Evolutionary conservation across 2,888 invertebrate species (phyloP).

Genomic region (Choreutis nemorana): DNA sequence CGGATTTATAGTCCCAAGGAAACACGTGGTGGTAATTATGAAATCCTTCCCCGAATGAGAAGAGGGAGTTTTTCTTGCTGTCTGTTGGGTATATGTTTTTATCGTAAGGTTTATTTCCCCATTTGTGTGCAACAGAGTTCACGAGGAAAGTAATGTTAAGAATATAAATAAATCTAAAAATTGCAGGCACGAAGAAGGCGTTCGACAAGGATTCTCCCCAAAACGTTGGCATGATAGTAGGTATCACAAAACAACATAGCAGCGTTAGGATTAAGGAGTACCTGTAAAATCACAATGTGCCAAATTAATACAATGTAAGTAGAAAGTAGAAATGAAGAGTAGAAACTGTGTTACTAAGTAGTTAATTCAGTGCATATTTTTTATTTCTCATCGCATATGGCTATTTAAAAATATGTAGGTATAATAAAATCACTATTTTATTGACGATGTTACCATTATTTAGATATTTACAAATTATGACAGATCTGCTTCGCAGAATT

Average conservation of each 20-base stretch:
- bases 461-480: too few relatives aligned
- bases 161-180: conserved; percentile 79
- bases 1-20: conserved; percentile 86
- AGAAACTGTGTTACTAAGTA: too few relatives aligned
- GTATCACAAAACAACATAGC: conserved; percentile 77
- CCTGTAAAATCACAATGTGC: too few relatives aligned
- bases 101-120: conserved; percentile 78
- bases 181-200: conserved; percentile 72
- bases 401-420: too few relatives aligned
- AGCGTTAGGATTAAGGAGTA: conserved; percentile 79
- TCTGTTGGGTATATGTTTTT: conserved; percentile 77
- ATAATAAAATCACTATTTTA: too few relatives aligned
- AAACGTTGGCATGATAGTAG: conserved; percentile 74
- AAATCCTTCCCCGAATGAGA: conserved; percentile 81
- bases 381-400: too few relatives aligned
- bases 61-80: conserved; percentile 69
- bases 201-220: conserved; percentile 79
- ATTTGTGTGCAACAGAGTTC: conserved; percentile 87
- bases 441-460: too few relatives aligned
- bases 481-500: too few relatives aligned
- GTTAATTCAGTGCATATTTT: too few relatives aligned
- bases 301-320: too few relatives aligned
- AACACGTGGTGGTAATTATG: conserved; percentile 89
- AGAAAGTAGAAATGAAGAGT: too few relatives aligned
- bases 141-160: conserved; percentile 90